A percentile compares a stretch with the other conserved stretches of the same genome.
These are phyloP conservation scores for Hippocampus barbouri DNA, from an alignment of 2,113 vertebrate genomes.

Conservation along the genomic window DNA sequence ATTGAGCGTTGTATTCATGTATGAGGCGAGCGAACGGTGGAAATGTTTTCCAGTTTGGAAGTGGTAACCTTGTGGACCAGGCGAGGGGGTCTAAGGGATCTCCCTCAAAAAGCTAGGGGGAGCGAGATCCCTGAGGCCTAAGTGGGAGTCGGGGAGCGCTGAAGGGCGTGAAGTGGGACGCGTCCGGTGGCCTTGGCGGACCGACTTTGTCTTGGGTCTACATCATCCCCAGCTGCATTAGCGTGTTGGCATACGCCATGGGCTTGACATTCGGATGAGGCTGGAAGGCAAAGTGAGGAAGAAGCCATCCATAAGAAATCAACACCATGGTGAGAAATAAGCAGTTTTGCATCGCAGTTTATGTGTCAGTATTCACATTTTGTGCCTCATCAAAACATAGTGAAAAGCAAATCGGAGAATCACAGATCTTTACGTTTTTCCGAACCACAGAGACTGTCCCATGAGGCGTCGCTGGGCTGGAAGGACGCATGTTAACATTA, in stretches of 20 bases:
- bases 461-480: no score
- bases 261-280: constrained; percentile 95
- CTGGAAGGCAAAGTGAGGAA: constrained; percentile 60
- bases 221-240: constrained; percentile 94
- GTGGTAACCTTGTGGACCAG: constrained; percentile 32
- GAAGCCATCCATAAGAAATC: not conserved
- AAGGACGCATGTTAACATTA: no score
- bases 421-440: no score
- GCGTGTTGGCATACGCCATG: constrained; percentile 90
- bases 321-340: no score
- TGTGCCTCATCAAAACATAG: no score
- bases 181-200: constrained; percentile 36
- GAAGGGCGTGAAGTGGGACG: constrained; percentile 57
- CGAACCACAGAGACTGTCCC: no score
- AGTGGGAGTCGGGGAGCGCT: constrained; percentile 34
- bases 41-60: constrained; percentile 48
- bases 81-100: constrained; percentile 43
- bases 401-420: no score
- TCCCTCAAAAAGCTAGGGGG: constrained; percentile 41
- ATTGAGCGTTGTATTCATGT: constrained; percentile 19
- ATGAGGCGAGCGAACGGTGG: constrained; percentile 20
- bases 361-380: no score
- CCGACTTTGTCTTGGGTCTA: constrained; percentile 55
- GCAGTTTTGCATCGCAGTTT: no score
- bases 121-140: constrained; percentile 37